Evolutionary conservation across 2,888 invertebrate species (phyloP), one percentile per base, ranked within the genome.

Genomic region (Dicranocentrus wangi): DNA sequence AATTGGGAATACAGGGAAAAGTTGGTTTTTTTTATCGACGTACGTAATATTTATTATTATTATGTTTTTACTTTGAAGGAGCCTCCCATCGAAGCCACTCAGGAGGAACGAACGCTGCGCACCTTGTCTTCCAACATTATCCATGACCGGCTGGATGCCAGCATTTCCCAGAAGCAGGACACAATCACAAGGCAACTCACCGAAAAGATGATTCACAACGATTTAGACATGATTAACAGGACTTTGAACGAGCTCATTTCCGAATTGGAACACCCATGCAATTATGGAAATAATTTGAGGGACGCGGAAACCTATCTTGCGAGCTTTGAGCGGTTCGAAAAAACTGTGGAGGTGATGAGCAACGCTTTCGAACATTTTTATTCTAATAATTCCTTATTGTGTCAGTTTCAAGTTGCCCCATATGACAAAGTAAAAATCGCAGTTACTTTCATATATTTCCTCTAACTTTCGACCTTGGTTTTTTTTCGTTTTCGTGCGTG

Each of bases 241-340:
- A 93, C 93, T 87, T 90, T 95, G 78, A 92, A 92, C 87, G 92
- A 93, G 87, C 89, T 94, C 79, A 91, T 91, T 85, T 89, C 90
- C 68, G 93, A 94, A 87, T 89, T 94, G 86, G 91, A 91, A 77
- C 90, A 93, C 85, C 91, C 91, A 87, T 92, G 92, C 73, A 92
- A 93, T 89, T 93, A 92, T 88, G 93, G 93, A 32, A 94, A 94
- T 87, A 93, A 93, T 84, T 89, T 93, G 85, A 90, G 92, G 7
- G 91, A 93, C 43, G 93, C 93, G 7, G 92, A 92, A 88, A 91
- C 93, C 70, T 93, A 93, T 58, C 92, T 93, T 5, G 89, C 92
- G 85, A 92, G 93, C 39, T 95, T 94, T 88, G 91, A 91, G 82
- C 92, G 93, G 87, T 94, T 95, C 88, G 94, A 95, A 89, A 92